Conservation (phyloP, 2,888 invertebrate species). For the Andrena haemorrhoa region DNA sequence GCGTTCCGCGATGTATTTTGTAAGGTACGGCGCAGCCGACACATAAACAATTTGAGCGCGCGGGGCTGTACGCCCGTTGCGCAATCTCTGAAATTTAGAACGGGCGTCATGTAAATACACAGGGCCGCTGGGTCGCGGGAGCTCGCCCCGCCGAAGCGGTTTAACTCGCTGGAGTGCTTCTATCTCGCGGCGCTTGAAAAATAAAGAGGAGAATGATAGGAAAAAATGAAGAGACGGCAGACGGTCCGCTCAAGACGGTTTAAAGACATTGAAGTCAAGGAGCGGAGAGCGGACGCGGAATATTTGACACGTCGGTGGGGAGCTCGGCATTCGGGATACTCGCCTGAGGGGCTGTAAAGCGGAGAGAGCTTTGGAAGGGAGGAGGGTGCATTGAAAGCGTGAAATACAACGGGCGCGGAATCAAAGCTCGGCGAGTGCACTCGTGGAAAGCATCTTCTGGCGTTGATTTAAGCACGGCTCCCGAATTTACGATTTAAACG, state of each 20-base stretch:
- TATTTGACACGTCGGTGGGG: constrained; percentile 1
- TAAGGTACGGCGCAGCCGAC: background rate
- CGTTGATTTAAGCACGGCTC: constrained; percentile 54
- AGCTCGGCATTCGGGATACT: constrained; percentile 3
- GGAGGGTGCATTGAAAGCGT: constrained; percentile 7
- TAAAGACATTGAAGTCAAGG: background rate
- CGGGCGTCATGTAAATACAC: background rate
- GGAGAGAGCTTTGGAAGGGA: background rate
- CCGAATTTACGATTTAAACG: constrained; percentile 63
- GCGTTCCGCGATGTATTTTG: constrained; percentile 13
- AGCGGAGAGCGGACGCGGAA: background rate
- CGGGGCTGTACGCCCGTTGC: background rate
- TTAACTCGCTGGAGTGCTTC: constrained; percentile 3
- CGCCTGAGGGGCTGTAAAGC: constrained; percentile 12
- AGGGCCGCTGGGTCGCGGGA: background rate
- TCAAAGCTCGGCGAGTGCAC: constrained; percentile 39
- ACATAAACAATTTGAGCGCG: constrained; percentile 31
- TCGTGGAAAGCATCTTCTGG: constrained; percentile 55
- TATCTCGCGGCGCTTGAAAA: background rate
- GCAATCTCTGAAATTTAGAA: constrained; percentile 33
- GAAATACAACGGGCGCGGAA: constrained; percentile 35
- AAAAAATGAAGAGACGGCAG: no score
- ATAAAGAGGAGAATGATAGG: no score
- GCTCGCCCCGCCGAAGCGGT: background rate
- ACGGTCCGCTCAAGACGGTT: background rate